These are phyloP conservation scores for Danaus chrysippus DNA, from an alignment of 2,888 invertebrate genomes.

Conservation along the genomic window DNA sequence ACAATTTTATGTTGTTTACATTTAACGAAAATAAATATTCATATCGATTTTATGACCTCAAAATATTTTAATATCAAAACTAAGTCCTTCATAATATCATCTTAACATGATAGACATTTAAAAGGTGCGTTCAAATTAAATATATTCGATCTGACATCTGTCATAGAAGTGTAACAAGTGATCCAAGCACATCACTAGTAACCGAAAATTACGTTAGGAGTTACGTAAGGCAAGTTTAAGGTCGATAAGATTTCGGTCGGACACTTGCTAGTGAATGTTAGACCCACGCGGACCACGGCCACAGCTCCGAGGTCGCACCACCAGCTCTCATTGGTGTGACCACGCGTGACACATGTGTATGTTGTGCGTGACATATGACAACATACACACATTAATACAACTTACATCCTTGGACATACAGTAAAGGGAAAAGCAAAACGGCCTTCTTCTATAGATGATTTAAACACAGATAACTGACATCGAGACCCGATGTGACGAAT, in stretches of 20 bases:
- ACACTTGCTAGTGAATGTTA: conserved; percentile 36
- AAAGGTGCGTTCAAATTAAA: too few relatives aligned
- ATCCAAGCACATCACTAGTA: conserved; percentile 30
- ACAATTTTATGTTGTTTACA: conserved; percentile 12
- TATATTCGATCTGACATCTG: too few relatives aligned
- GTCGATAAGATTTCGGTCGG: conserved; percentile 46
- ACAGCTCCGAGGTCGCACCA: conserved; percentile 15
- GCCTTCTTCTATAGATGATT: too few relatives aligned
- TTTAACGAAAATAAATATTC: conserved; percentile 10
- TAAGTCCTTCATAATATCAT: too few relatives aligned
- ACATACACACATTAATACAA: too few relatives aligned
- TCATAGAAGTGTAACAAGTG: not conserved
- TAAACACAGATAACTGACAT: too few relatives aligned
- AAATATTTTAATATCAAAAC: conserved; percentile 8
- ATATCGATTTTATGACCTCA: conserved; percentile 8
- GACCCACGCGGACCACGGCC: conserved; percentile 35
- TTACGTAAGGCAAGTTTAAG: conserved; percentile 70
- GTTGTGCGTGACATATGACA: not conserved
- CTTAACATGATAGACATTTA: too few relatives aligned
- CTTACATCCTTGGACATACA: too few relatives aligned
- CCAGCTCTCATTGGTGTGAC: conserved; percentile 19
- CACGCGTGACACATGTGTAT: conserved; percentile 9
- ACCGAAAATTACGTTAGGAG: conserved; percentile 38
- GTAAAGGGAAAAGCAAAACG: too few relatives aligned
- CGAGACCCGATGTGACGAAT: too few relatives aligned